phyloP scores from a whole-genome alignment of 1,140 invertebrate genomes.

The Idris sp. region DNA sequence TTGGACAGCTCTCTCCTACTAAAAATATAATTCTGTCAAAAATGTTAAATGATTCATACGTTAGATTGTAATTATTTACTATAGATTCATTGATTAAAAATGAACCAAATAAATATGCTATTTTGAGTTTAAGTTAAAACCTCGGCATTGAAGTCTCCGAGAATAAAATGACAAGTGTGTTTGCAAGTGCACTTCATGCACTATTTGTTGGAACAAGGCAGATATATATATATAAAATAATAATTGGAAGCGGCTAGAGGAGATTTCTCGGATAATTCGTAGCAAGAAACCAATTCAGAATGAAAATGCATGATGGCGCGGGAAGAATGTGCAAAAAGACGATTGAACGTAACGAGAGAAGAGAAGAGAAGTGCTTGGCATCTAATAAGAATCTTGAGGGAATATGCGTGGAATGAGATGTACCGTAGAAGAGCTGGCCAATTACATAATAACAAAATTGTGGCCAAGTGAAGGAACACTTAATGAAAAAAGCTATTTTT shows the following conservation, averaged over 20 bases:
- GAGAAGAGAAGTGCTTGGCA: slow-evolving; percentile 6
- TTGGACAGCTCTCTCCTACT: no score
- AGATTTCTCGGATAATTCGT: slow-evolving; percentile 27
- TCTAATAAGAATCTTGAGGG: slow-evolving; percentile 23
- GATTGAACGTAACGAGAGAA: slow-evolving; percentile 27
- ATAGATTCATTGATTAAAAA: no score
- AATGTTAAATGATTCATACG: no score
- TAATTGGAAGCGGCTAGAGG: slow-evolving; percentile 21
- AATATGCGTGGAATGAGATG: slow-evolving; percentile 34
- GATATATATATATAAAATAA: slow-evolving; percentile 27
- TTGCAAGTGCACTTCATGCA: slow-evolving; percentile 27
- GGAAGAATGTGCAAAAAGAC: slow-evolving; percentile 45
- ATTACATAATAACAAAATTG: slow-evolving; percentile 32
- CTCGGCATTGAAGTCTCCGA: no score
- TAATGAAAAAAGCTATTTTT: no score
- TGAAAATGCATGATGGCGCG: slow-evolving; percentile 45
- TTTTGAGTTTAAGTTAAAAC: no score
- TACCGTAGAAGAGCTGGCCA: slow-evolving; percentile 29
- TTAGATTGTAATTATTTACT: no score
- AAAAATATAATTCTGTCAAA: no score
- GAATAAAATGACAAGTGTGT: slow-evolving; percentile 37
- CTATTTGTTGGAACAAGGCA: slow-evolving; percentile 26
- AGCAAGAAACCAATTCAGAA: slow-evolving; percentile 43
- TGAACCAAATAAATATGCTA: no score
- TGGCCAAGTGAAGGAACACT: no score